Conservation (phyloP, 2,113 vertebrate genomes). For the Pseudolaguvia tuberculata region DNA sequence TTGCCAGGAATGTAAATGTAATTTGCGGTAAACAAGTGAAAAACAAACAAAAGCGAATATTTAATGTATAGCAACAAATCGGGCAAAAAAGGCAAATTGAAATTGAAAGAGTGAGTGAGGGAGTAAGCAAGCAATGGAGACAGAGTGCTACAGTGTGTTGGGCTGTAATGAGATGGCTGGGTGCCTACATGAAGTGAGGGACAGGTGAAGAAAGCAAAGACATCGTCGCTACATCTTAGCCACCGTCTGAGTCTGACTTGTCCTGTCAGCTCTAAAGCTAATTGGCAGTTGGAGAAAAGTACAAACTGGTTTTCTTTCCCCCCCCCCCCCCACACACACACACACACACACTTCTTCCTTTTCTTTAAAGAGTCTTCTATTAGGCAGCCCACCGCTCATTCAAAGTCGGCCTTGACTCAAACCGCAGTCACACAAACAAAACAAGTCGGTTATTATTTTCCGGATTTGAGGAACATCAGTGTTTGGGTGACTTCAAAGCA, state of each 20-base stretch:
- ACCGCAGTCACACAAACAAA: slow-evolving; percentile 15
- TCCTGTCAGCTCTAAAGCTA: slow-evolving; percentile 62
- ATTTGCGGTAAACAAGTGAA: background rate
- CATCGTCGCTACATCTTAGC: slow-evolving; percentile 48
- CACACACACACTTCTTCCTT: slow-evolving; percentile 20
- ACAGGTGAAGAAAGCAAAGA: slow-evolving; percentile 43
- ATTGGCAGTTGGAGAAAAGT: slow-evolving; percentile 63
- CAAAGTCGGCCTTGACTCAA: slow-evolving; percentile 32
- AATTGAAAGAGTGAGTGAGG: slow-evolving; percentile 23
- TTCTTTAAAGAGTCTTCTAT: slow-evolving; percentile 22
- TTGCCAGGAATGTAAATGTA: too few species aligned
- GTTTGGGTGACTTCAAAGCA: slow-evolving; percentile 34
- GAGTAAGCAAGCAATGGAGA: slow-evolving; percentile 31
- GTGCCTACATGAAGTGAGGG: slow-evolving; percentile 51
- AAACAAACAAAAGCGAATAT: background rate
- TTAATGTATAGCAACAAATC: background rate
- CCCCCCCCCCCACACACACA: slow-evolving; percentile 20
- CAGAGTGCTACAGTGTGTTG: slow-evolving; percentile 39
- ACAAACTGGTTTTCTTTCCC: slow-evolving; percentile 45
- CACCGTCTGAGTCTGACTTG: slow-evolving; percentile 46
- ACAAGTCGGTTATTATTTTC: slow-evolving; percentile 33
- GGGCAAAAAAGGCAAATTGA: background rate
- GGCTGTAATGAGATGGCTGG: slow-evolving; percentile 61
- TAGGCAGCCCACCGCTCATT: slow-evolving; percentile 35
- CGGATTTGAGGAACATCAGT: slow-evolving; percentile 20